Conservation (phyloP, 2,113 vertebrate species). For the Chiloscyllium plagiosum region DNA sequence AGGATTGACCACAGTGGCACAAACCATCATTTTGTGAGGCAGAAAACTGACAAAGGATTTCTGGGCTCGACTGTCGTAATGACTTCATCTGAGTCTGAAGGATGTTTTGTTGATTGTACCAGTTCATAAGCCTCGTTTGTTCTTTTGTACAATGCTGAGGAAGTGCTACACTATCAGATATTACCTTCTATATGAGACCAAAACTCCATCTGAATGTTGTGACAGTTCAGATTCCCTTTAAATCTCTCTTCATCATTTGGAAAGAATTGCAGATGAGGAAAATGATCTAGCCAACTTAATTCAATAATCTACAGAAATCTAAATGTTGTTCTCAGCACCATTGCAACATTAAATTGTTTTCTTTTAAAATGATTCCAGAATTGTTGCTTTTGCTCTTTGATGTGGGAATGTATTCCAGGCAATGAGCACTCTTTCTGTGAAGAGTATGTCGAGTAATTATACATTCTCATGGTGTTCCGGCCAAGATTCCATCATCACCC, state of each 20-base stretch:
- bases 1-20: no score
- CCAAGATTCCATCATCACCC: conserved; percentile 2
- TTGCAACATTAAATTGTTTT: conserved; percentile 22
- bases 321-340: neutral
- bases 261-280: neutral
- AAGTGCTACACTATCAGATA: neutral
- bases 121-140: neutral
- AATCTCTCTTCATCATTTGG: neutral
- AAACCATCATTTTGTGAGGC: neutral
- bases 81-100: neutral
- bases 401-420: conserved; percentile 2
- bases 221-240: neutral
- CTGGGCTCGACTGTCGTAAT: neutral
- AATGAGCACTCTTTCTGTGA: neutral
- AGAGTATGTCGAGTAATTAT: neutral
- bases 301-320: neutral
- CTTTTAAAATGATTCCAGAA: neutral
- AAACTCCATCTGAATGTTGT: neutral
- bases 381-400: neutral
- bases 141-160: neutral
- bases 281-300: neutral
- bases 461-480: neutral
- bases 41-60: neutral
- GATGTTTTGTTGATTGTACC: no score
- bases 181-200: neutral